These are phyloP conservation scores for Nowickia ferox DNA, from an alignment of 2,888 invertebrate species.

Conservation along the genomic window DNA sequence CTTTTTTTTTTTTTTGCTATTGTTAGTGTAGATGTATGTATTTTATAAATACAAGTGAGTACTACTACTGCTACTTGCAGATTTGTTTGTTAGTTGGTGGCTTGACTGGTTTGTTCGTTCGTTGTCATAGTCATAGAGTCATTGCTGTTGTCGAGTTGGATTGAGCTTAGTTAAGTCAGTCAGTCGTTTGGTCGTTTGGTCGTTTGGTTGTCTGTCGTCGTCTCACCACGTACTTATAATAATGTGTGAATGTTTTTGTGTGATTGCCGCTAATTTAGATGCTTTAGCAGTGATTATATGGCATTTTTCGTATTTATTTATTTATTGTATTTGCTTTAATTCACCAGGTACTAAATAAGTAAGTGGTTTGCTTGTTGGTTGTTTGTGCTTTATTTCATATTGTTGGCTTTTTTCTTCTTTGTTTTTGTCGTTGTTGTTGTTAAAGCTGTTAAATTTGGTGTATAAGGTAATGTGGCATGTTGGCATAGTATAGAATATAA, in stretches of 20 bases:
- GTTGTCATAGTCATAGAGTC: constrained; percentile 56
- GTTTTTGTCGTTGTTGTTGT: constrained; percentile 45
- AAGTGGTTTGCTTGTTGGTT: constrained; percentile 71
- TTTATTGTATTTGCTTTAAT: constrained; percentile 72
- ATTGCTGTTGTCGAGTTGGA: constrained; percentile 50
- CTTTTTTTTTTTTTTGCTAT: constrained; percentile 12
- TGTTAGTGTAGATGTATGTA: constrained; percentile 43
- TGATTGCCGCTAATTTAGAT: constrained; percentile 73
- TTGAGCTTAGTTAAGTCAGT: constrained; percentile 42
- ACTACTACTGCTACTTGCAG: constrained; percentile 52
- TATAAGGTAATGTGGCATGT: constrained; percentile 72
- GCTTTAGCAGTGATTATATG: constrained; percentile 73
- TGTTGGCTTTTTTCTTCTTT: constrained; percentile 15
- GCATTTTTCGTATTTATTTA: constrained; percentile 73
- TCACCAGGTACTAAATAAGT: constrained; percentile 73
- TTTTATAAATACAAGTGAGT: constrained; percentile 37
- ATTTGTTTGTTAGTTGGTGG: constrained; percentile 42
- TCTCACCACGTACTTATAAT: constrained; percentile 60
- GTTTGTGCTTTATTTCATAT: constrained; percentile 49
- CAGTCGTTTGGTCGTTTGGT: constrained; percentile 14
- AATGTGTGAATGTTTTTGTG: constrained; percentile 73
- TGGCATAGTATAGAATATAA: constrained; percentile 32
- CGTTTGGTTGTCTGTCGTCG: constrained; percentile 31
- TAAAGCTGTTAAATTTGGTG: constrained; percentile 72
- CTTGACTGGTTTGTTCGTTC: constrained; percentile 47